These are phyloP conservation scores for Charaxes varanes DNA, from an alignment of 1,140 invertebrate species.

Conservation along the genomic window DNA sequence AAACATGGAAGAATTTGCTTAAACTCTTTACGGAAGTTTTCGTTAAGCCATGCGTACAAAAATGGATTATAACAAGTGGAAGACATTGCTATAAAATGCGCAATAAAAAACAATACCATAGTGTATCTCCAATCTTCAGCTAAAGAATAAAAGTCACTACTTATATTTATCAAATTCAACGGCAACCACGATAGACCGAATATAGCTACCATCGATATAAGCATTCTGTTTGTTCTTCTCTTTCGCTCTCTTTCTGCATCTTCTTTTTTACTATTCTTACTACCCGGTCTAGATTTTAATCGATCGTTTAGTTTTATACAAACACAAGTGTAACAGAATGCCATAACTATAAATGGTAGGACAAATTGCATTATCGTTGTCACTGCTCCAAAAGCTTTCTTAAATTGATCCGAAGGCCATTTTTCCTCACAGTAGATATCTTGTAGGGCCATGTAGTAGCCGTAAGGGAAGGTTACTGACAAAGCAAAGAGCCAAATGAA, in stretches of 20 bases:
- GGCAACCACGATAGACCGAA: constrained; percentile 97
- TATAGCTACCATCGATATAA: constrained; percentile 97
- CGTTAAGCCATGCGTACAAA: constrained; percentile 97
- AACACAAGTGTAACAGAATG: constrained; percentile 94
- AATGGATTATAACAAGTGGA: constrained; percentile 96
- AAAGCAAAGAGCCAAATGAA: constrained; percentile 93
- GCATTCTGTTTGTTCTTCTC: constrained; percentile 92
- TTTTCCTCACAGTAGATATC: constrained; percentile 86
- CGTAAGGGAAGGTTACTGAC: constrained; percentile 92
- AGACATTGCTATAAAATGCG: constrained; percentile 96
- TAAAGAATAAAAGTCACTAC: constrained; percentile 86
- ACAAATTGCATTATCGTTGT: constrained; percentile 94
- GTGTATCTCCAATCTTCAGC: constrained; percentile 86
- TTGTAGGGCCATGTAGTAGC: constrained; percentile 68
- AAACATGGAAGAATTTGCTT: constrained; percentile 86
- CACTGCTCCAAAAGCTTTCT: constrained; percentile 87
- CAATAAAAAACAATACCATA: constrained; percentile 88
- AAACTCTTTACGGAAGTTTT: constrained; percentile 97
- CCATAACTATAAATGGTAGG: constrained; percentile 94
- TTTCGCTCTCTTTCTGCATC: constrained; percentile 84
- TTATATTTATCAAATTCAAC: constrained; percentile 91
- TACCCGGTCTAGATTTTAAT: constrained; percentile 84
- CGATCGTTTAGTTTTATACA: constrained; percentile 90
- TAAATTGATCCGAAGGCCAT: constrained; percentile 88
- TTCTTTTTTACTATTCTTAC: constrained; percentile 85